Evolutionary conservation across 2,113 vertebrate species (phyloP).

Genomic region (Melanerpes aurifrons): DNA sequence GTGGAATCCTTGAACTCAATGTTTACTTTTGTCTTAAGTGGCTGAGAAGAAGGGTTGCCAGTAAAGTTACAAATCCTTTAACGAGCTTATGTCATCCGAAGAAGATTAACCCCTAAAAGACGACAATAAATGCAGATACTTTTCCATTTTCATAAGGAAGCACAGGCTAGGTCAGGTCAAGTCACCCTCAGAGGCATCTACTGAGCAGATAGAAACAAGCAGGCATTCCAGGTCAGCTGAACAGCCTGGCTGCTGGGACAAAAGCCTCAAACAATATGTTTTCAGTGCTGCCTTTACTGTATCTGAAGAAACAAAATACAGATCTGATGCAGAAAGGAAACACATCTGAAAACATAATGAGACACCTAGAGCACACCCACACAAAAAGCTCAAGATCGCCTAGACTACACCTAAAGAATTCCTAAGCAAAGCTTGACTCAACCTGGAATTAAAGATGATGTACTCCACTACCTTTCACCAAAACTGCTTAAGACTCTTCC

Average conservation of each 20-base stretch:
- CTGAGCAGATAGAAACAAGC: not conserved
- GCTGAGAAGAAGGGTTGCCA: not conserved
- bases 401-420: not conserved
- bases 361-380: not conserved
- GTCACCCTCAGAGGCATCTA: not conserved
- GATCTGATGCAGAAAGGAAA: not conserved
- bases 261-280: not conserved
- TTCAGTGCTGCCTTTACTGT: not conserved
- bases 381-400: not conserved
- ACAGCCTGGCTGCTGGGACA: not conserved
- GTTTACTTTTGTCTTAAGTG: not conserved
- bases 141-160: not conserved
- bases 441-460: not conserved
- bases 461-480: not conserved
- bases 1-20: not conserved
- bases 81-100: not conserved
- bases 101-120: not conserved
- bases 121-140: not conserved
- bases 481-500: rapidly evolving
- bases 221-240: not conserved
- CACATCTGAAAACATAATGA: not conserved
- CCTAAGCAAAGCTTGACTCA: not conserved
- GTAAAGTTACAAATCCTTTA: not conserved
- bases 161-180: not conserved
- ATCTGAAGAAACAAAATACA: not conserved